phyloP scores from a whole-genome alignment of 1,140 invertebrate genomes.

The Zaprionus africanus region DNA sequence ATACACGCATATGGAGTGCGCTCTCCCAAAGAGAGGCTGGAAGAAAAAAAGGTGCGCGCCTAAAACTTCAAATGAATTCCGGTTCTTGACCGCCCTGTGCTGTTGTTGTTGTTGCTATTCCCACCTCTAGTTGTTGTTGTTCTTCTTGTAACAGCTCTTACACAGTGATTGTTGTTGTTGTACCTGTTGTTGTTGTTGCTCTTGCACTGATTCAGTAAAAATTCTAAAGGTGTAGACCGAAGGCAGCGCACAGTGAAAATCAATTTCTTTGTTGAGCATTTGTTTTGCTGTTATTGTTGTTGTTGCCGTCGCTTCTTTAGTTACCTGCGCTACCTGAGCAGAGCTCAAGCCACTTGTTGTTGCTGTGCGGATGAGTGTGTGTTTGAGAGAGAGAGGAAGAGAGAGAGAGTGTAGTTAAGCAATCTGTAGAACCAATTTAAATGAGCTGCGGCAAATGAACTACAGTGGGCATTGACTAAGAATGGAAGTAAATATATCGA shows the following conservation, averaged over 20 bases:
- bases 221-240: conserved; percentile 50
- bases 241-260: conserved; percentile 69
- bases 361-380: conserved; percentile 20
- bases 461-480: conserved; percentile 47
- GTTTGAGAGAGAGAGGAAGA: conserved; percentile 1
- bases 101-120: conserved; percentile 32
- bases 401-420: conserved; percentile 25
- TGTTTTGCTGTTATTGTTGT: conserved; percentile 34
- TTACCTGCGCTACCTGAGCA: conserved; percentile 67
- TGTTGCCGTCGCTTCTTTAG: conserved; percentile 32
- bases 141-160: conserved; percentile 26
- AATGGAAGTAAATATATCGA: not conserved
- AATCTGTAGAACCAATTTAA: conserved; percentile 74
- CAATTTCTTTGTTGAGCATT: conserved; percentile 76
- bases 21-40: conserved; percentile 15
- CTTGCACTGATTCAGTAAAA: conserved; percentile 71
- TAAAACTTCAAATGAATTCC: conserved; percentile 77
- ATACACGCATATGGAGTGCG: not conserved
- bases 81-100: conserved; percentile 55
- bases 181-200: conserved; percentile 37
- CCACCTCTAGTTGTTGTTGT: conserved; percentile 29
- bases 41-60: conserved; percentile 59
- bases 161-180: conserved; percentile 16
- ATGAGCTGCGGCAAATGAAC: conserved; percentile 49
- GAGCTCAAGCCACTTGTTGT: conserved; percentile 27